phyloP scores from a whole-genome alignment of 2,888 invertebrate genomes.

The Sphecodes monilicornis region DNA sequence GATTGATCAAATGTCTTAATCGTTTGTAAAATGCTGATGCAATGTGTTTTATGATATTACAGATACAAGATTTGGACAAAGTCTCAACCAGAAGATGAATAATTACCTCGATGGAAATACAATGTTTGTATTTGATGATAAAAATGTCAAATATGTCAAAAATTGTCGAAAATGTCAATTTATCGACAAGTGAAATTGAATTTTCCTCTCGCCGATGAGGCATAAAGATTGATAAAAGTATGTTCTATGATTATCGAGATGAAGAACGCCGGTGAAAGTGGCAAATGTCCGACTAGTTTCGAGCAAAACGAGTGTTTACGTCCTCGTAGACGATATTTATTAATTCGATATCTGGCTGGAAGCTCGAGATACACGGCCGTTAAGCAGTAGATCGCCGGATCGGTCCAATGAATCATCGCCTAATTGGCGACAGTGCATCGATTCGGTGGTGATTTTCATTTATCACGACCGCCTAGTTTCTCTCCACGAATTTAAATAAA shows the following conservation, averaged over 20 bases:
- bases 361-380: background rate
- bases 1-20: background rate
- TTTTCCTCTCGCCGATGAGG: slow-evolving; percentile 2
- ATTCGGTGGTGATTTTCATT: slow-evolving; percentile 18
- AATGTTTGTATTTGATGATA: background rate
- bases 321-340: background rate
- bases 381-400: background rate
- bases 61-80: background rate
- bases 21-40: background rate
- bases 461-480: slow-evolving; percentile 24
- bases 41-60: background rate
- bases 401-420: background rate
- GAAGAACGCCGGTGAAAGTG: slow-evolving; percentile 31
- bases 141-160: too few relatives aligned
- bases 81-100: background rate
- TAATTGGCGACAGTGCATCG: background rate
- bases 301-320: background rate
- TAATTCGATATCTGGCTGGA: background rate
- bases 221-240: slow-evolving; percentile 17
- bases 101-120: background rate
- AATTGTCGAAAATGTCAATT: too few relatives aligned
- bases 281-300: background rate
- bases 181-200: slow-evolving; percentile 23
- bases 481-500: slow-evolving; percentile 19
- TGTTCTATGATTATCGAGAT: slow-evolving; percentile 7